Base-by-base conservation (phyloP, 2,888 invertebrate genomes). In the Marronus borbonicus region DNA sequence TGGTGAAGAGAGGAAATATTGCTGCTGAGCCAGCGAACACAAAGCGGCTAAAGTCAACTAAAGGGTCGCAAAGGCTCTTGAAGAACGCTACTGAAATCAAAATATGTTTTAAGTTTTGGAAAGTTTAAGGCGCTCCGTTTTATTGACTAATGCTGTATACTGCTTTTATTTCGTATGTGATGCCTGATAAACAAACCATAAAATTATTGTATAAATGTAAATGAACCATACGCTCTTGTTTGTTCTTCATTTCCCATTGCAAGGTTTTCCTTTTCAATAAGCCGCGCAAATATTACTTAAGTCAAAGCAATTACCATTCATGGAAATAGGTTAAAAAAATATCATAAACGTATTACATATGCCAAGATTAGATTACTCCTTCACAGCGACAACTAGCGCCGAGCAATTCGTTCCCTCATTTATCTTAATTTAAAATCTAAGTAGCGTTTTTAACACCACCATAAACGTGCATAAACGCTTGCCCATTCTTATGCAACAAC, bases 401-500 rank as follows among this genome's bases (percentile, higher is more conserved):
- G 55, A 55, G 55, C 8, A 17, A 55, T 55, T 55, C 14, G 1
- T 20, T 55, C n/a, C n/a, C 7, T 55, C 14, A 55, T 14, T 7
- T 62, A 62, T 62, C 62, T 31, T 31, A 28, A 62, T 31, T 31
- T 62, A 31, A 24, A 62, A 62, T 62, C 62, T 62, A 62, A 62
- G 24, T 58, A 58, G 20, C 20, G 2, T 31, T 62, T 62, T 62
- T 62, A 62, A 62, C 62, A 62, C 62, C 14, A 14, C 14, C 62
- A n/a, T 31, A 28, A 24, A 62, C 12, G 14, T 28, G 28, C 31
- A 14, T 62, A 28, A 28, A 24, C 28, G 24, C 12, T 14, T 62
- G 62, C 31, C 14, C 62, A 62, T 62, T 62, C 31, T 62, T 62
- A 62, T 62, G 62, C 28, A 62, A 31, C 28, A 58, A 62, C 62